Conservation (phyloP, 1,140 invertebrate species). For the Temnothorax curvispinosus region DNA sequence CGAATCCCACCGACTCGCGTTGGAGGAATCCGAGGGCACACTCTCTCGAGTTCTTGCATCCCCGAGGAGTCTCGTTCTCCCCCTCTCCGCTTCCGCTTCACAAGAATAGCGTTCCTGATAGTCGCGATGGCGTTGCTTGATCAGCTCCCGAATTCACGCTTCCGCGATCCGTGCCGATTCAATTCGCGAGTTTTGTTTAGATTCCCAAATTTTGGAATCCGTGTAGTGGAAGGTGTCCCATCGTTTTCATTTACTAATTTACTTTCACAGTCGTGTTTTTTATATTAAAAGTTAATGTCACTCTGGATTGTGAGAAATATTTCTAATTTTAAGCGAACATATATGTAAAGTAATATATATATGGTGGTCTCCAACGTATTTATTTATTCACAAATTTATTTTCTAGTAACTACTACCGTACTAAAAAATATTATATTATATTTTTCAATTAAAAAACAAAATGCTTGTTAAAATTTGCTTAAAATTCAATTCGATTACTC, state of each 20-base stretch:
- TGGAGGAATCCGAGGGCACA: conserved; percentile 52
- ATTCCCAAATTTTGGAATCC: conserved; percentile 19
- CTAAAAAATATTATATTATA: not conserved
- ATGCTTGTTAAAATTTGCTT: too few species aligned
- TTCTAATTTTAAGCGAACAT: not conserved
- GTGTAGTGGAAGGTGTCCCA: conserved; percentile 50
- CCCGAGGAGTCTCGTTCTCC: not conserved
- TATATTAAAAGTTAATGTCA: not conserved
- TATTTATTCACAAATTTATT: not conserved
- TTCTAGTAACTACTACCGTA: not conserved
- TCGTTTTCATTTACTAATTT: not conserved
- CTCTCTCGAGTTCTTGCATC: conserved; percentile 12
- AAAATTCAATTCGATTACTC: not conserved
- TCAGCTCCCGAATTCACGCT: conserved; percentile 70
- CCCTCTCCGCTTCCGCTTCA: not conserved
- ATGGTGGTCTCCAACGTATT: not conserved
- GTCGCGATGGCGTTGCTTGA: conserved; percentile 75
- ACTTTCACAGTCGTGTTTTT: too few species aligned
- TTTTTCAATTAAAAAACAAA: not conserved
- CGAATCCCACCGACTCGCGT: conserved; percentile 12
- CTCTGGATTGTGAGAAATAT: not conserved
- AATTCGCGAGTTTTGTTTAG: conserved; percentile 50
- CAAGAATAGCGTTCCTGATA: conserved; percentile 59
- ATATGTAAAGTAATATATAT: too few species aligned
- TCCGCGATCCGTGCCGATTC: conserved; percentile 62